phyloP scores from a whole-genome alignment of 2,888 invertebrate species.

The Frankliniella intonsa region DNA sequence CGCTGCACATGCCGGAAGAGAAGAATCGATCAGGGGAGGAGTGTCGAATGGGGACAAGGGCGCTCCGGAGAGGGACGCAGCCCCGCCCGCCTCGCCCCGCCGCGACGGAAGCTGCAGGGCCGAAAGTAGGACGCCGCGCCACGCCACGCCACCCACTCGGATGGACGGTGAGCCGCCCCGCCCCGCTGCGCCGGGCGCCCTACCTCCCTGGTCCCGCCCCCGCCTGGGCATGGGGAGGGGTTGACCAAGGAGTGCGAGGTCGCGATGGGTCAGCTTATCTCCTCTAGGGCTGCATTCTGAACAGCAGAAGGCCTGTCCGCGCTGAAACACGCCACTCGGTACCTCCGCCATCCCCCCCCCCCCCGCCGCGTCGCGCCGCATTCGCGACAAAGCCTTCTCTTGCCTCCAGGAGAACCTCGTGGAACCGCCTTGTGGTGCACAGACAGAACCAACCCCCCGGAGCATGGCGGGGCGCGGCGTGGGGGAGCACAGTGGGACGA shows the following conservation, averaged over 20 bases:
- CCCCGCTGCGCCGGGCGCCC: neutral
- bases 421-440: neutral
- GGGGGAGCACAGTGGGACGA: neutral
- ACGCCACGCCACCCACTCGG: neutral
- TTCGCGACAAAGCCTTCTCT: neutral
- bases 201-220: neutral
- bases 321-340: too few species aligned
- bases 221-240: neutral
- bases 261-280: too few species aligned
- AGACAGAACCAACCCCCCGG: neutral
- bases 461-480: neutral
- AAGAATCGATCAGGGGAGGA: neutral
- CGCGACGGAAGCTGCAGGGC: constrained; percentile 19
- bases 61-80: neutral
- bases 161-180: constrained; percentile 5
- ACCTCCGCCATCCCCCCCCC: neutral
- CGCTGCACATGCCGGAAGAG: neutral
- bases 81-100: neutral
- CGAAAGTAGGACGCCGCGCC: constrained; percentile 17
- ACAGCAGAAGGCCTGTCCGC: too few species aligned
- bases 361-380: neutral
- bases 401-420: too few species aligned
- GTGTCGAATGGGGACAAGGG: neutral
- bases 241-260: too few species aligned
- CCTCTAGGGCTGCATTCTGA: too few species aligned